These are phyloP conservation scores for Apodemia mormo DNA, from an alignment of 2,888 invertebrate species.

Conservation along the genomic window DNA sequence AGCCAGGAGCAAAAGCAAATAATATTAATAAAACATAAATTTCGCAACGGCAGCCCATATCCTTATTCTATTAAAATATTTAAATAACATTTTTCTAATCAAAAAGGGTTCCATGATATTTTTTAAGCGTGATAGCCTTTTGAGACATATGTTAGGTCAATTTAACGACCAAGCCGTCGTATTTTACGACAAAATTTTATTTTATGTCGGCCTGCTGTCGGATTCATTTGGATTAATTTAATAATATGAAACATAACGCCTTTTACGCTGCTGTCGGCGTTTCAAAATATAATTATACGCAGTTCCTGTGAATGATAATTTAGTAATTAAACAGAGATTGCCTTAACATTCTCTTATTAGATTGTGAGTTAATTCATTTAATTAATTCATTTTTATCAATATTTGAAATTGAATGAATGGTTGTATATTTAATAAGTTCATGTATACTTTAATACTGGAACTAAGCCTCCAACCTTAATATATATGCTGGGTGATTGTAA, in stretches of 20 bases:
- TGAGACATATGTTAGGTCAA: constrained; percentile 40
- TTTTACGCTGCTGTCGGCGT: constrained; percentile 25
- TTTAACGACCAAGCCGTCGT: constrained; percentile 59
- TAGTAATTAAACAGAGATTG: background rate
- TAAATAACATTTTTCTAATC: constrained; percentile 13
- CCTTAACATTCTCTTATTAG: background rate
- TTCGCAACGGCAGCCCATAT: background rate
- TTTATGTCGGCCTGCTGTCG: constrained; percentile 44
- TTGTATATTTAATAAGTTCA: background rate
- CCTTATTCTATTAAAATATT: constrained; percentile 9
- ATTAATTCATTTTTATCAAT: background rate
- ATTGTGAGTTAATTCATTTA: background rate
- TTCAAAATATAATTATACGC: constrained; percentile 26
- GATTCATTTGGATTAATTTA: constrained; percentile 69
- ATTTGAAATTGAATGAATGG: background rate
- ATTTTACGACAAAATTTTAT: constrained; percentile 59
- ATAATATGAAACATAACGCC: constrained; percentile 53
- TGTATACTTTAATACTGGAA: no score
- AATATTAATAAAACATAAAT: no score
- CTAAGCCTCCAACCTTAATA: no score
- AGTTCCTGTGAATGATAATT: constrained; percentile 19
- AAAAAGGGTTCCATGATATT: constrained; percentile 8
- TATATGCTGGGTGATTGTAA: no score
- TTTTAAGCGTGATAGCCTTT: constrained; percentile 15
- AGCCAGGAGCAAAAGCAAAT: no score